Base-by-base conservation (phyloP, 2,797 vertebrate genomes). In the Squalus acanthias region DNA sequence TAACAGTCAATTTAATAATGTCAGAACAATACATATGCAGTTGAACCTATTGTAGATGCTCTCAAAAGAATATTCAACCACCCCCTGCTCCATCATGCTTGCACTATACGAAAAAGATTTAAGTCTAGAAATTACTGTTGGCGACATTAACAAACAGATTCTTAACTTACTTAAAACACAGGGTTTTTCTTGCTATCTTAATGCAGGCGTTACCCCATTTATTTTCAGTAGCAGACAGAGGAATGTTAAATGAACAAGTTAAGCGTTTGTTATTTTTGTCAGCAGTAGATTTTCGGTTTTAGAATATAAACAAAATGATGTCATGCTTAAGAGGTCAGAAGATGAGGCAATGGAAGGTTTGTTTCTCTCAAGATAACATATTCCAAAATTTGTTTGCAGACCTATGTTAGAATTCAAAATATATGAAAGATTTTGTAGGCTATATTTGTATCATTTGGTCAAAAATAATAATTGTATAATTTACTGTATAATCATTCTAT, bases 221-320 rank as follows among this genome's bases (percentile, higher is more conserved):
- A 69, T 46, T 93, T 93, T 93, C 39, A 93, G 91, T 93, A 69
- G 65, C 91, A 93, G 65, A 93, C 91, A 93, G 91, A 12, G 91
- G n/a, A 24, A 92, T 65, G 33, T 8, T 60, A 39, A 65, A n/a
- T 92, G 60, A 93, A 69, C 8, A 1, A 39, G 17, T 67, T 67
- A 67, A 67, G 91, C 9, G 24, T 93, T 93, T 67, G 33, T n/a
- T 67, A 69, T 39, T 93, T 93, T 67, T 69, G 91, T n/a, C 91
- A 69, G 65, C 65, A 93, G 39, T 67, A 93, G 24, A 24, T 10
- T 65, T 67, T 93, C 17, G 2, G 17, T 39, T 93, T 93, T n/a
- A 69, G 65, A 67, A 93, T 39, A 46, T 69, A 46, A 24, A 46
- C 65, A 69, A 85, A 50, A 85, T 24, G 46, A 50, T 50, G 46